A percentile compares a stretch with the other conserved stretches of the same genome.
Evolutionary conservation across 2,113 vertebrate genomes (phyloP).

Genomic region (Thunnus maccoyii): DNA sequence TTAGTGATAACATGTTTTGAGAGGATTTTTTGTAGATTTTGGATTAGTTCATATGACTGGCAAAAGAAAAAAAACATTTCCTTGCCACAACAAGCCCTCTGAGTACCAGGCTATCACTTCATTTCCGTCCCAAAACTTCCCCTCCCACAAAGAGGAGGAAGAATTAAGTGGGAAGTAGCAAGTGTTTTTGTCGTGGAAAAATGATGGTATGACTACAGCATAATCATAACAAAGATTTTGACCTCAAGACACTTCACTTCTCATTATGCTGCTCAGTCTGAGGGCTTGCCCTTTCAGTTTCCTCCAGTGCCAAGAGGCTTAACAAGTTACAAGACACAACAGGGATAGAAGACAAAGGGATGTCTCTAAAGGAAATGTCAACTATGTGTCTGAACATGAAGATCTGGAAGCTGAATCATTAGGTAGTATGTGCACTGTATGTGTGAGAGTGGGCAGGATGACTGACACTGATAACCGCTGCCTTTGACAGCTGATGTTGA

Average conservation of each 20-base stretch:
- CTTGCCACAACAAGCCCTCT: constrained; percentile 29
- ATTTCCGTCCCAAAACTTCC: constrained; percentile 24
- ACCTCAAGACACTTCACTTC: constrained; percentile 8
- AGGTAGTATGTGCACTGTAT: neutral
- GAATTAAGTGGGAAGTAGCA: neutral
- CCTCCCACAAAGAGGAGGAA: neutral
- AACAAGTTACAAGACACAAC: neutral
- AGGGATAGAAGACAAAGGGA: neutral
- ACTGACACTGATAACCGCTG: constrained; percentile 51
- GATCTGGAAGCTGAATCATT: constrained; percentile 9
- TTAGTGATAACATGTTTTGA: neutral
- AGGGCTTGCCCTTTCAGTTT: constrained; percentile 15
- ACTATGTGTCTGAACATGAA: constrained; percentile 5
- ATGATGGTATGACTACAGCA: neutral
- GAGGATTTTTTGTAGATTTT: neutral
- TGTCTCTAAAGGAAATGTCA: constrained; percentile 24
- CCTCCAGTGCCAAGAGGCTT: constrained; percentile 5
- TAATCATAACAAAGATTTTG: neutral
- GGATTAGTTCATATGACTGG: neutral
- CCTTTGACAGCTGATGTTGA: constrained; percentile 39
- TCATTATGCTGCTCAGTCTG: neutral
- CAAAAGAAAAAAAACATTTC: constrained; percentile 26
- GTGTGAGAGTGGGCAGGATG: constrained; percentile 5
- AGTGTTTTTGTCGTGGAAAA: constrained; percentile 2
- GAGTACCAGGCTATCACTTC: neutral